Base-by-base conservation (phyloP, 2,797 vertebrate genomes). In the Sardinella longiceps region DNA sequence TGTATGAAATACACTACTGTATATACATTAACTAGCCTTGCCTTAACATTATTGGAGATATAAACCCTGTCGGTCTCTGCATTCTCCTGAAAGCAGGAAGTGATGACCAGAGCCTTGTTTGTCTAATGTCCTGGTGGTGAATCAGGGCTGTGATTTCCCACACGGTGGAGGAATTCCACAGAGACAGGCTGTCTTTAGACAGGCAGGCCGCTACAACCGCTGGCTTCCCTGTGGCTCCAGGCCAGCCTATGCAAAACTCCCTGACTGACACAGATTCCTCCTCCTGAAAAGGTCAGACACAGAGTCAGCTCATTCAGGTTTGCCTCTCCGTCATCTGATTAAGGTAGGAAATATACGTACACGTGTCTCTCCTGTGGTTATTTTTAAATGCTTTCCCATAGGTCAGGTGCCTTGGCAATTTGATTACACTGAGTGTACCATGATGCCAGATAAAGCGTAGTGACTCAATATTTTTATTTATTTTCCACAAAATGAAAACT, bases 101-200 rank as follows among this genome's bases (percentile, higher is more conserved):
- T 88, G 25, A 82, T 88, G 25, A 82, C 30, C 28, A 37, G 37
- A 15, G 66, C 66, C 66, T 33, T 33, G 20, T 23, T 37, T 77
- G 63, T 74, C 66, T 74, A 18, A 77, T 77, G 33, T 77, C 70
- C 0, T 33, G 6, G 37, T 33, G 6, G 37, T 77, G 70, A 77
- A 18, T 77, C 70, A 77, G 33, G 70, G 5, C 70, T 77, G 80
- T 63, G 80, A 63, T 85, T 81, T 85, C 37, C 46, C 66, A 60
- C 70, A 43, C 33, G 20, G 70, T 1, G 70, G 70, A 23, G 70
- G 70, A 77, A 77, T 77, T 77, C 70, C 70, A 43, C 70, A 77
- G 70, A 39, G 51, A 53, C 20, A 23, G 51, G 51, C 18, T 0
- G 51, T 53, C 51, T 53, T 53, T 53, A 20, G 18, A 6, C 56